Evolutionary conservation across 1,140 invertebrate genomes (phyloP).

Genomic region (Cotesia vestalis): DNA sequence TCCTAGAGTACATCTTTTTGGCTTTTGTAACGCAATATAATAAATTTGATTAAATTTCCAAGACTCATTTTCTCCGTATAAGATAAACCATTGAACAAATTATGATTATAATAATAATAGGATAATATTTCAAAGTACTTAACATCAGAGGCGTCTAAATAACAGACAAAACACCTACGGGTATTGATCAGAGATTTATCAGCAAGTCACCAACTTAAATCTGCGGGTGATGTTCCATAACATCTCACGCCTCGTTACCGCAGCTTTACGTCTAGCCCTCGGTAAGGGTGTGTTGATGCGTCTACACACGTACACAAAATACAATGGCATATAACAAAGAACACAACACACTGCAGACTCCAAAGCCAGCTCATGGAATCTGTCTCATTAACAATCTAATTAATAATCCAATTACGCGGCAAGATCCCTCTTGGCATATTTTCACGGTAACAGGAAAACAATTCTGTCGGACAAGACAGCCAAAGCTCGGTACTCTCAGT

Average conservation of each 20-base stretch:
- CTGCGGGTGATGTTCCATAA: conserved; percentile 10
- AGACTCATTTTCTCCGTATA: no score
- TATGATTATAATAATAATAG: no score
- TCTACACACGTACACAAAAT: no score
- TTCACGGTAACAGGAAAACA: conserved; percentile 63
- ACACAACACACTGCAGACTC: background rate
- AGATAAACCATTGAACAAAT: no score
- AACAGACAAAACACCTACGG: background rate
- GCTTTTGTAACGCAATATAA: no score
- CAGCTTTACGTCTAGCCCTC: conserved; percentile 1
- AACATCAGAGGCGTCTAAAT: no score
- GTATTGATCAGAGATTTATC: conserved; percentile 2
- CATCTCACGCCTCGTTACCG: conserved; percentile 15
- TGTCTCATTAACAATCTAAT: conserved; percentile 67
- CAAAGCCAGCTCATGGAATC: conserved; percentile 47
- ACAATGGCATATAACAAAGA: no score
- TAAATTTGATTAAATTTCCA: no score
- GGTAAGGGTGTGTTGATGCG: conserved; percentile 26
- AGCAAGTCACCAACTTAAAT: conserved; percentile 13
- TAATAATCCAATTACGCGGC: conserved; percentile 66
- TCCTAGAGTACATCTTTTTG: no score
- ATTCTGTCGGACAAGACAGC: conserved; percentile 53
- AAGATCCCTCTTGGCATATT: conserved; percentile 55
- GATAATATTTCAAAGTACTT: no score
- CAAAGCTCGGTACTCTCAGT: conserved; percentile 28